Base-by-base conservation (phyloP, 2,797 vertebrate genomes). In the Cynopterus sphinx region DNA sequence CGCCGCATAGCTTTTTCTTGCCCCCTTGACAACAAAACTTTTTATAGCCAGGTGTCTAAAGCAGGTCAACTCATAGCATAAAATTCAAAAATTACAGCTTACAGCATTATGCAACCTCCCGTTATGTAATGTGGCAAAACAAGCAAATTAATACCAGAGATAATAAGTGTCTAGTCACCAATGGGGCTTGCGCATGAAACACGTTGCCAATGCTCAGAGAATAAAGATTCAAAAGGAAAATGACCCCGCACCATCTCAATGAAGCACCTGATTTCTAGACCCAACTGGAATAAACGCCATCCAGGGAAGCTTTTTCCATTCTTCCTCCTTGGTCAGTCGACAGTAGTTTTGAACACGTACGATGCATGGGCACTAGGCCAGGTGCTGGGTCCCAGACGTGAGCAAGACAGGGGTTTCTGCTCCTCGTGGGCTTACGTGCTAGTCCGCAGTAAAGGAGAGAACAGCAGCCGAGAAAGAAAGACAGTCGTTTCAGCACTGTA, bases 61-160 rank as follows among this genome's bases (percentile, higher is more conserved):
- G 95, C 97, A 89, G 97, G 97, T 96, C 97, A 97, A 78, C 97
- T 89, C 96, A 90, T 28, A 96, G 82, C 96, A 94, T 97, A 96
- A 98, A 97, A 97, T 93, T 92, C 89, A 95, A 97, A 96, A 98
- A 97, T 98, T 97, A 97, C 84, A 95, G 63, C 53, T 95, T 97
- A 92, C 24, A 41, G 90, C 92, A 67, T 97, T 95, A 97, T 98
- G 96, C 95, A 96, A 90, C 88, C 88, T 95, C 67, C 53, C 90
- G 84, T 97, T 96, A 97, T 91, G 97, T 94, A 96, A 91, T 91
- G 92, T 89, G 67, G 93, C 95, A 96, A 97, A 98, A 98, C 96
- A 97, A 98, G 95, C 95, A 97, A 97, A 97, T 97, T 97, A 97
- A 90, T 96, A 96, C 88, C 93, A 87, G 94, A 91, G 96, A 96